A percentile compares a stretch with the other conserved stretches of the same genome.
phyloP scores from a whole-genome alignment of 1,140 invertebrate genomes.

The Camponotus pennsylvanicus region DNA sequence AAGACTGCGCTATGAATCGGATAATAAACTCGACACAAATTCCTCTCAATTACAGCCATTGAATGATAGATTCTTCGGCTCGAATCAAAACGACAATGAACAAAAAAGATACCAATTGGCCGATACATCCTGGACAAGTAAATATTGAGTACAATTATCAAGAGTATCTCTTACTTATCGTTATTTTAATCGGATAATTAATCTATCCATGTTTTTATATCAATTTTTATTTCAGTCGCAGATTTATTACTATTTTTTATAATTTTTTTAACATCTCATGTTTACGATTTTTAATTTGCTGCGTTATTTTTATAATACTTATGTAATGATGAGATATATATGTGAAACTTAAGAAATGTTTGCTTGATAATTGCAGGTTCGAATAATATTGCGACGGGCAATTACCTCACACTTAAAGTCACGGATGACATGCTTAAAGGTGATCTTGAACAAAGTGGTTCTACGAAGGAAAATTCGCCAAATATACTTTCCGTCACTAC shows the following conservation, averaged over 20 bases:
- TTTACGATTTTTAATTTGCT: not conserved
- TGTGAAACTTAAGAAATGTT: not conserved
- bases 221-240: not conserved
- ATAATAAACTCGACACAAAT: conserved; percentile 47
- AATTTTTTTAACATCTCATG: not conserved
- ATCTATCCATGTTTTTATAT: not conserved
- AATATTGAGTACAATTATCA: conserved; percentile 31
- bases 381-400: conserved; percentile 1
- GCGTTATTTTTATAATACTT: conserved; percentile 6
- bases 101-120: not conserved
- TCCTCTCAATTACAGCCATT: conserved; percentile 35
- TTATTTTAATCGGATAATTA: not conserved
- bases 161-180: not conserved
- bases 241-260: not conserved
- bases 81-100: conserved; percentile 23
- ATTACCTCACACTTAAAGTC: conserved; percentile 76
- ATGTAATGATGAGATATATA: not conserved
- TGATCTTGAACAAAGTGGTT: conserved; percentile 73
- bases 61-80: conserved; percentile 44
- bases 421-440: conserved; percentile 79
- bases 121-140: conserved; percentile 42
- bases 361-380: not conserved
- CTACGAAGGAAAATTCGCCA: conserved; percentile 56
- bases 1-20: conserved; percentile 55
- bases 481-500: conserved; percentile 11